phyloP scores from a whole-genome alignment of 2,797 vertebrate genomes.

The Presbytis comata region DNA sequence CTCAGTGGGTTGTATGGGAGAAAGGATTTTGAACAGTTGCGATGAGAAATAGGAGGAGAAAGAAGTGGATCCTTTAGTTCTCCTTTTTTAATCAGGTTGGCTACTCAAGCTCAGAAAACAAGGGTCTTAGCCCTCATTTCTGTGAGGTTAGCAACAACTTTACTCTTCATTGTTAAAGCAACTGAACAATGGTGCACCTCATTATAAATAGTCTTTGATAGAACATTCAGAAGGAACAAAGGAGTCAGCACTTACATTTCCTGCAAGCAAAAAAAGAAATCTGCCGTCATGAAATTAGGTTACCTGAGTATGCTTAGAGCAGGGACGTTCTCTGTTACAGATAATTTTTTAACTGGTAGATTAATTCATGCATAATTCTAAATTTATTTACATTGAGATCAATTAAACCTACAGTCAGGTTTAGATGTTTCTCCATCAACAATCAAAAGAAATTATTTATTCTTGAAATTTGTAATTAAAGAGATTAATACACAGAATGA shows the following conservation, averaged over 20 bases:
- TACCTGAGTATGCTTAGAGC: not conserved
- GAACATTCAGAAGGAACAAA: conserved; percentile 25
- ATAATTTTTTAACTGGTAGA: not conserved
- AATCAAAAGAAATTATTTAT: not conserved
- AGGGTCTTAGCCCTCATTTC: not conserved
- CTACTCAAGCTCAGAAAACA: not conserved
- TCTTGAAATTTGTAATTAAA: not conserved
- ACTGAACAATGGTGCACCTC: not conserved
- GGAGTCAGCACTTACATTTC: not conserved
- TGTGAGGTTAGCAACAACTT: not conserved
- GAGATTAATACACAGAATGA: conserved; percentile 5
- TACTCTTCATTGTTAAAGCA: conserved; percentile 11
- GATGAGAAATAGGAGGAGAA: not conserved
- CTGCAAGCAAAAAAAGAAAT: not conserved
- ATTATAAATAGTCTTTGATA: conserved; percentile 27
- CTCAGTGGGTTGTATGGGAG: not conserved
- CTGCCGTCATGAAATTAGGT: not conserved
- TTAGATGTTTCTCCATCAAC: conserved; percentile 1
- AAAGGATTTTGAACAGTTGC: not conserved
- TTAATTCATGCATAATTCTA: not conserved
- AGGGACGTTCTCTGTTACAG: not conserved
- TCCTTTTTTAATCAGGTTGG: not conserved
- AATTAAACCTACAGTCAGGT: not conserved
- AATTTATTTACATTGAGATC: not conserved
- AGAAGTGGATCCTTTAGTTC: not conserved